Base-by-base conservation (phyloP, 2,888 invertebrate genomes). In the Tipula vernalis region DNA sequence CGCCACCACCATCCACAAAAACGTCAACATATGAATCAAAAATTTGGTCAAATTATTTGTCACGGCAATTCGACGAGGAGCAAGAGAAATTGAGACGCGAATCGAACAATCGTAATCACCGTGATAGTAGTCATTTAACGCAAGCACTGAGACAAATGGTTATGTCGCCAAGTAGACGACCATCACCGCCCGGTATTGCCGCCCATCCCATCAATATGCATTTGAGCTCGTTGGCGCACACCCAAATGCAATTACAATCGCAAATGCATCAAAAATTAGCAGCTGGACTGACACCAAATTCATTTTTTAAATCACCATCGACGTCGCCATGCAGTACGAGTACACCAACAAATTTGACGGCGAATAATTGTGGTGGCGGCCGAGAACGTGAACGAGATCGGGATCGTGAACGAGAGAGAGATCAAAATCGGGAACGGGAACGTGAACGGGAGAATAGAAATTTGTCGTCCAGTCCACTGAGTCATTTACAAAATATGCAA, bases 401-500 rank as follows among this genome's bases (percentile, higher is more conserved):
- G 0, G 41, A 39, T 15, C 84, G 84, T 8, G 84, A 84, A 36
- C 36, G 84, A 2, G 41, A 41, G 3, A 39, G 84, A 2, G 84
- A 84, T 10, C n/a, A n/a, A 8, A 15, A 36, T 2, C 39, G 39
- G 2, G 41, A 84, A 2, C 39, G 84, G 1, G 41, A 39, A 3
- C 84, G 84, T 15, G 84, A 84, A n/a, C 84, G 84, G 0, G 84
- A 84, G 5, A 85, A 10, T 85, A 88, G 90, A 91, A 89, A 89
- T 90, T 88, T 90, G 85, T 88, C 89, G 86, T 93, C 94, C 89
- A 94, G 95, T 92, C 98, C 98, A 3, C 92, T 98, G 88, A 97
- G 96, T 91, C 95, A 97, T 89, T 93, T 98, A 86, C 98, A 98
- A 92, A 98, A 96, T 89, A 98, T 98, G 98, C 98, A 98, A 90